Evolutionary conservation across 2,888 invertebrate genomes (phyloP), one percentile per base, ranked within the genome.

Genomic region (Heterodera filipjevi): DNA sequence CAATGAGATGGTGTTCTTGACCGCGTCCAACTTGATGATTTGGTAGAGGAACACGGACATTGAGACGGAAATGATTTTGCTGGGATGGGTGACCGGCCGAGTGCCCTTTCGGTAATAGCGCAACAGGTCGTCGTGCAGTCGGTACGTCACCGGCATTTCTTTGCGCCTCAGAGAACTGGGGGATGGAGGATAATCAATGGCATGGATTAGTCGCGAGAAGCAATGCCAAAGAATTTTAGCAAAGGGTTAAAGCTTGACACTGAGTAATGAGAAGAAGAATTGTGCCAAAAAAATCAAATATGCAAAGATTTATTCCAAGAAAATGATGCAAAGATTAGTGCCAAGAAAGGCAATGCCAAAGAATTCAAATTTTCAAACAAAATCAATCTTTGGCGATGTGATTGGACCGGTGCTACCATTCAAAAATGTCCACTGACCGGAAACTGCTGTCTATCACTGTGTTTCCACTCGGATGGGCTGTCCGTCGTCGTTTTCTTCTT

Each of bases 21-120:
- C 87, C 76, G 87, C 87, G 79, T 89, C 89, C 84, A 89, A 77
- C 79, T 89, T 87, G 72, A 89, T 86, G 80, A 88, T 87, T 80
- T 89, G 88, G 81, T 89, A 89, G 35, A 89, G 81, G 72, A 89
- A 88, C 14, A 86, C 86, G 64, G 16, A 14, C 86, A 88, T 86
- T 33, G 87, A 85, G 1, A 89, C 88, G 71, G 79, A 79, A 46
- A 89, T 86, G 66, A 87, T 84, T 66, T 89, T 85, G 74, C 82
- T 84, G 16, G 88, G 88, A 84, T 89, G 87, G 10, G 85, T 86
- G 8, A 88, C 87, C 39, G 87, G 88, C 27, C 87, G 83, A 12
- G 88, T 87, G 53, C 87, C 87, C 78, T 85, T 83, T 16, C 81
- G 77, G 66, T 83, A 83, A 77, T 85, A 82, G 44, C 87, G 83